Evolutionary conservation across 2,113 vertebrate genomes (phyloP).

Genomic region (Pollimyrus isidori): DNA sequence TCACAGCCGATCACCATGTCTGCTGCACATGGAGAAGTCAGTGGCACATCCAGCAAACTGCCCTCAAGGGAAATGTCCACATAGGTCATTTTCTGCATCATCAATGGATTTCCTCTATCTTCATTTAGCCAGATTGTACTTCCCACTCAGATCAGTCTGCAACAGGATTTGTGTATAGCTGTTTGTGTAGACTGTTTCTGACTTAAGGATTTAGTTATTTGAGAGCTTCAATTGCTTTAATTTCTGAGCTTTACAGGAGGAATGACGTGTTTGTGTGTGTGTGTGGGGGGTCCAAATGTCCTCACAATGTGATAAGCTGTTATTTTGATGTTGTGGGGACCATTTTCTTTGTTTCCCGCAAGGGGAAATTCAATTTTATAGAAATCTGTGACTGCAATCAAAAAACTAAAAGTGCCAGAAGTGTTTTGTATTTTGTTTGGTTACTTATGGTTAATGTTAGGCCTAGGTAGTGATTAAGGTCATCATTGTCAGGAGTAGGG

Average conservation of each 20-base stretch:
- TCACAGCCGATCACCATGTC: neutral
- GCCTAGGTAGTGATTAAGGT: neutral
- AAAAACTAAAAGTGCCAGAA: neutral
- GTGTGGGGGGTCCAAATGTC: neutral
- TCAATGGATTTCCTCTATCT: neutral
- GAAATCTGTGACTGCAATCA: neutral
- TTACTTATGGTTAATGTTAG: neutral
- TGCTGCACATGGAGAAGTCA: neutral
- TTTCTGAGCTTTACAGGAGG: neutral
- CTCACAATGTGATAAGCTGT: neutral
- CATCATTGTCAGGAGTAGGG: neutral
- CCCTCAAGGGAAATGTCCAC: neutral
- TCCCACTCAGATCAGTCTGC: neutral
- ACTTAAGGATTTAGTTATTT: neutral
- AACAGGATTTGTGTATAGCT: neutral
- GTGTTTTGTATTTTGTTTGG: neutral
- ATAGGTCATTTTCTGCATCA: neutral
- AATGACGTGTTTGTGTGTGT: neutral
- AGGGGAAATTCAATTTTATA: neutral
- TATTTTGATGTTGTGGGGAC: neutral
- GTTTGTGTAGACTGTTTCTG: neutral
- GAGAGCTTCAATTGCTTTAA: neutral
- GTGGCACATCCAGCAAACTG: neutral
- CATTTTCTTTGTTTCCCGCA: neutral
- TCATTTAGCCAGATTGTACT: neutral